A percentile compares a stretch with the other conserved stretches of the same genome.
Conservation (phyloP, 1,140 invertebrate genomes). For the Panagrolaimus sp. region DNA sequence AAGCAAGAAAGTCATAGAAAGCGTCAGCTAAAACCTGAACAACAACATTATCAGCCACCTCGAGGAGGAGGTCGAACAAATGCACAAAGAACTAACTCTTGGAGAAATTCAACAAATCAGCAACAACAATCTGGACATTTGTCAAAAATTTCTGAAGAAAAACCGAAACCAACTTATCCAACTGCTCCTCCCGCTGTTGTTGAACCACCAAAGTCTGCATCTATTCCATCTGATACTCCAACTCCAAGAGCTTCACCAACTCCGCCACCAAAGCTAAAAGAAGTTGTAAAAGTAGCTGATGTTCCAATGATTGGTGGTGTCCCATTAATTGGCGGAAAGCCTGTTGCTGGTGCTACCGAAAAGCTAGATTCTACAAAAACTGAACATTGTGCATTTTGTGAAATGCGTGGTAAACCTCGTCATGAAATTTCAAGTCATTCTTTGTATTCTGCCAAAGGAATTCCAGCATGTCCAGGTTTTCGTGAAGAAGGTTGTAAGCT, state of each 20-base stretch:
- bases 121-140: background rate
- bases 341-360: background rate
- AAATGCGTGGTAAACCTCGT: background rate
- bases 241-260: slow-evolving; percentile 10
- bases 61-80: background rate
- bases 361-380: background rate
- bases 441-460: background rate
- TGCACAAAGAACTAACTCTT: background rate
- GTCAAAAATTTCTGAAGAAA: background rate
- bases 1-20: background rate
- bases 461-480: background rate
- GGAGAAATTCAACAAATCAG: background rate
- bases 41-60: background rate
- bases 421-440: background rate
- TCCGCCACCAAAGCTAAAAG: background rate
- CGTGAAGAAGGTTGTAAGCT: slow-evolving; percentile 12
- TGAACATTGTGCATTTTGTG: slow-evolving; percentile 1
- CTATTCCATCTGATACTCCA: background rate
- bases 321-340: background rate
- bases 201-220: background rate
- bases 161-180: background rate
- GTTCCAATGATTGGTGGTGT: slow-evolving; percentile 7
- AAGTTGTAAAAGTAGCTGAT: background rate
- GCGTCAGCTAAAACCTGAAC: background rate
- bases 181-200: background rate